A percentile compares a stretch with the other conserved stretches of the same genome.
These are phyloP conservation scores for Drosophila punjabiensis DNA, from an alignment of 1,140 invertebrate species.

Conservation along the genomic window DNA sequence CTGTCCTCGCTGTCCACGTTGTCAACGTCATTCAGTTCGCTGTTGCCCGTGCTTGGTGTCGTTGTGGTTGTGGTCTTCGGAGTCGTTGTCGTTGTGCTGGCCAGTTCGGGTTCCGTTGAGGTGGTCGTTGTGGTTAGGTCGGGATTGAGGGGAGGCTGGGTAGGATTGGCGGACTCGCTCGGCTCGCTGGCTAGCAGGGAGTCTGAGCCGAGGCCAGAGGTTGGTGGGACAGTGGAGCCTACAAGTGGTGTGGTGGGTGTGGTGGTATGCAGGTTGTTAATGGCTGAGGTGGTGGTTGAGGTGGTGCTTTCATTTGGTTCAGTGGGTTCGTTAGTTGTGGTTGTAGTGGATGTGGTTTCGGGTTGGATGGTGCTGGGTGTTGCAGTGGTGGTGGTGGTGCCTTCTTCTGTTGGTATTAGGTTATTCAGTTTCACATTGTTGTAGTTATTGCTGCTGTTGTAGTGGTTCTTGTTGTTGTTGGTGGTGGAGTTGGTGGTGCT, in stretches of 20 bases:
- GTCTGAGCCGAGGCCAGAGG: conserved; percentile 40
- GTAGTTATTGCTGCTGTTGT: conserved; percentile 53
- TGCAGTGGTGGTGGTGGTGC: conserved; percentile 37
- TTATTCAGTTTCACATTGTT: conserved; percentile 70
- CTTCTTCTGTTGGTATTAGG: conserved; percentile 46
- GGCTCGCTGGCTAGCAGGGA: conserved; percentile 36
- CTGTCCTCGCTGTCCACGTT: conserved; percentile 55
- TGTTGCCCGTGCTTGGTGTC: conserved; percentile 29
- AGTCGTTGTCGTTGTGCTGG: conserved; percentile 58
- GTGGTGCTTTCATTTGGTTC: conserved; percentile 84
- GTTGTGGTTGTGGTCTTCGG: conserved; percentile 56
- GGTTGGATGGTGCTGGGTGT: conserved; percentile 51
- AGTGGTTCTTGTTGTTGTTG: conserved; percentile 45
- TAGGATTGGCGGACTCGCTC: conserved; percentile 27
- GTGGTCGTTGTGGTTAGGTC: conserved; percentile 25
- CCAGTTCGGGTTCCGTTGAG: conserved; percentile 9
- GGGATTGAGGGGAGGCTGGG: conserved; percentile 32
- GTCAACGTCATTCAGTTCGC: conserved; percentile 49
- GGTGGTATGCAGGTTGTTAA: conserved; percentile 77
- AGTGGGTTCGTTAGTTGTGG: conserved; percentile 73
- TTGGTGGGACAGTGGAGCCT: conserved; percentile 48
- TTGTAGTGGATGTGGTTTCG: conserved; percentile 46
- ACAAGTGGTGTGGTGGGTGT: conserved; percentile 56
- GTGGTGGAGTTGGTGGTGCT: conserved; percentile 39
- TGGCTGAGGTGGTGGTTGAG: conserved; percentile 50